phyloP scores from a whole-genome alignment of 1,140 invertebrate genomes.

The Liolophura sinensis region DNA sequence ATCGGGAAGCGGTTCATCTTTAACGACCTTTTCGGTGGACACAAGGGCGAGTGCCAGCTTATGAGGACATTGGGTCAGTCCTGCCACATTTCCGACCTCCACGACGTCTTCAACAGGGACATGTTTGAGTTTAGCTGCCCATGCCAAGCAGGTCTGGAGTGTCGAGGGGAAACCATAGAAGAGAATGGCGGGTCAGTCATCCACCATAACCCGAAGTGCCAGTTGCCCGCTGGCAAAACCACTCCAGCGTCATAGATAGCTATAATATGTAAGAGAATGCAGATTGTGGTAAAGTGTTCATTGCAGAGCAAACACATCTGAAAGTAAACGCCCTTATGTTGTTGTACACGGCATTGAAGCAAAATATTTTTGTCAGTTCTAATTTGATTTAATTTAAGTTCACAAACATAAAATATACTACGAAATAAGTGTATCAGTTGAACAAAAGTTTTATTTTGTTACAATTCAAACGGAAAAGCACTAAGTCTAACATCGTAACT shows the following conservation, averaged over 20 bases:
- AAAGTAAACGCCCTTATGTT: too few relatives aligned
- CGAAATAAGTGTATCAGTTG: too few relatives aligned
- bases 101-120: slow-evolving; percentile 27
- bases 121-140: slow-evolving; percentile 22
- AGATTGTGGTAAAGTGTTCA: not conserved
- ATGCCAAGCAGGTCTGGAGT: slow-evolving; percentile 18
- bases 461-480: too few relatives aligned
- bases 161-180: slow-evolving; percentile 21
- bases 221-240: slow-evolving; percentile 11
- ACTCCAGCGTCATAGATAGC: slow-evolving; percentile 1
- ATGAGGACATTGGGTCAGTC: slow-evolving; percentile 17
- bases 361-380: too few relatives aligned
- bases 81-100: slow-evolving; percentile 21
- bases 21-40: slow-evolving; percentile 8
- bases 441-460: too few relatives aligned
- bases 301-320: too few relatives aligned
- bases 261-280: slow-evolving; percentile 3
- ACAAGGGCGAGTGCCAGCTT: slow-evolving; percentile 16
- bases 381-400: too few relatives aligned
- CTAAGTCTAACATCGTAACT: too few relatives aligned
- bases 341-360: too few relatives aligned
- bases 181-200: slow-evolving; percentile 16
- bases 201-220: slow-evolving; percentile 25
- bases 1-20: slow-evolving; percentile 13
- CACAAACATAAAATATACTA: too few relatives aligned